Conservation (phyloP, 2,113 vertebrate genomes). For the Mirza zaza region DNA sequence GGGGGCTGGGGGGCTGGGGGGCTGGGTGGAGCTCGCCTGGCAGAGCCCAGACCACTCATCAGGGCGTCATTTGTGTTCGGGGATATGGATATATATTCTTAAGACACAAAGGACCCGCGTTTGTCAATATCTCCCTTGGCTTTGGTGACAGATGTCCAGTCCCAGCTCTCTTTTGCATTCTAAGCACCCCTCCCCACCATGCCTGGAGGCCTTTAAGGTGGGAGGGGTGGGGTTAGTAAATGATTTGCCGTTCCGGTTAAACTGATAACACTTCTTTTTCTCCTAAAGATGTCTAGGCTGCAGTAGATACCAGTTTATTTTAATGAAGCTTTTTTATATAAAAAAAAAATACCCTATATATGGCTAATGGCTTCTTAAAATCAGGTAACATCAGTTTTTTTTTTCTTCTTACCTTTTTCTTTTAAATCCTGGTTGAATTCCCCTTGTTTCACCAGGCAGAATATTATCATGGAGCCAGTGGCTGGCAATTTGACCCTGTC, state of each 20-base stretch:
- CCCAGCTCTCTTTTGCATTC: constrained; percentile 55
- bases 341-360: not conserved
- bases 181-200: not conserved
- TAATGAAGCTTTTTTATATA: not conserved
- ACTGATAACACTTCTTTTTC: constrained; percentile 1
- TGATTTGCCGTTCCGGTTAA: not conserved
- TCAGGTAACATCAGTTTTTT: not conserved
- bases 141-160: constrained; percentile 73
- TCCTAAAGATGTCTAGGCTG: not conserved
- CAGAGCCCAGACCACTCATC: not conserved
- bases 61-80: not conserved
- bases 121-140: constrained; percentile 63
- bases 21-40: not conserved
- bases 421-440: not conserved
- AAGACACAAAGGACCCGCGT: constrained; percentile 72
- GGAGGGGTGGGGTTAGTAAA: not conserved
- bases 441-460: not conserved
- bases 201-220: constrained; percentile 53
- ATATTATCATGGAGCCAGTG: not conserved
- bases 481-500: not conserved
- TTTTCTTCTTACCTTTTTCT: not conserved
- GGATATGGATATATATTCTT: constrained; percentile 17
- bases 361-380: not conserved
- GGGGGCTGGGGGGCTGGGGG: not conserved
- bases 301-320: not conserved